Conservation (phyloP, 2,113 vertebrate species). For the Ancistrus triradiatus region DNA sequence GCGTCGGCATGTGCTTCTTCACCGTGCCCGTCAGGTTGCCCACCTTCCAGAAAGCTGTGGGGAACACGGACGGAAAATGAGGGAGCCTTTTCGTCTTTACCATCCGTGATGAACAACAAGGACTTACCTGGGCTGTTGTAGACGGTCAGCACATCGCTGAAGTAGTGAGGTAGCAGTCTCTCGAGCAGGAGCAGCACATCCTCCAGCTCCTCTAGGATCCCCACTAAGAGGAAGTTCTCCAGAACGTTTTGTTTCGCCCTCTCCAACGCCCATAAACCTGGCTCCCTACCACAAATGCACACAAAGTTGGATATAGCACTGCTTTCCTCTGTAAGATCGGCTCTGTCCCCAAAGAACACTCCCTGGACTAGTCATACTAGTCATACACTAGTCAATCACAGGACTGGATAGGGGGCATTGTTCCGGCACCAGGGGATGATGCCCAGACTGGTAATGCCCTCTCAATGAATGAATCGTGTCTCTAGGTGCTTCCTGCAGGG, state of each 20-base stretch:
- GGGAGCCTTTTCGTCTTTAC: too few species aligned
- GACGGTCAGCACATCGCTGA: constrained; percentile 89
- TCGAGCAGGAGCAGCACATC: constrained; percentile 95
- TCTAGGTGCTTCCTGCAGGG: too few species aligned
- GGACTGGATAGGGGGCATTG: too few species aligned
- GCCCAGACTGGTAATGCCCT: too few species aligned
- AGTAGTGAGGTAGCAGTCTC: constrained; percentile 98
- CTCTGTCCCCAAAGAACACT: too few species aligned
- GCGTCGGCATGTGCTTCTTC: constrained; percentile 87
- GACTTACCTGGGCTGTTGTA: constrained; percentile 94
- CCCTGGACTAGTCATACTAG: too few species aligned
- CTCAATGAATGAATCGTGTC: too few species aligned
- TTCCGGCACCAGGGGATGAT: too few species aligned
- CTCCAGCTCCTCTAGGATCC: constrained; percentile 94
- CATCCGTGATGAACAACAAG: too few species aligned
- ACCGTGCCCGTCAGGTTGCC: constrained; percentile 96
- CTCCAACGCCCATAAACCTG: constrained; percentile 92
- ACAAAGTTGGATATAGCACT: neutral
- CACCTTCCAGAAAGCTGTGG: constrained; percentile 87
- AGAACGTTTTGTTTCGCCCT: constrained; percentile 92
- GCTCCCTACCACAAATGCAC: constrained; percentile 73
- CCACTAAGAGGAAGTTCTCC: constrained; percentile 96
- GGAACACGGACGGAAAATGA: neutral
- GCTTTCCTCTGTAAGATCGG: too few species aligned
- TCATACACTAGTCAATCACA: too few species aligned